phyloP scores from a whole-genome alignment of 1,140 invertebrate genomes.

The Drosophila rhopaloa region DNA sequence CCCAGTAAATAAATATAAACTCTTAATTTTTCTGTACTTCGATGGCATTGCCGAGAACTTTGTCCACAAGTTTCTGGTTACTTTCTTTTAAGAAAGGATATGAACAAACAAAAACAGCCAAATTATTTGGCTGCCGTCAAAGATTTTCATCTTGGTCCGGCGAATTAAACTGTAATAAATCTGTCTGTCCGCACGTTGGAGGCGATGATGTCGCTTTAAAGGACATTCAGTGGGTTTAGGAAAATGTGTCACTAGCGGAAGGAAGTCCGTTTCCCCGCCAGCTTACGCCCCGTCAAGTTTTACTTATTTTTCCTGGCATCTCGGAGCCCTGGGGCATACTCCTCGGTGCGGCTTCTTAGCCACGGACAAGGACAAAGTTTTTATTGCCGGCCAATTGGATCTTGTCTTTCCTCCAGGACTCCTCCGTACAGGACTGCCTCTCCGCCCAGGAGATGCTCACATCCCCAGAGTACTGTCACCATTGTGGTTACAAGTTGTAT shows the following conservation, averaged over 20 bases:
- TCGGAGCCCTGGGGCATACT: constrained; percentile 13
- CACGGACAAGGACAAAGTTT: constrained; percentile 59
- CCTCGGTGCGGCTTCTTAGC: constrained; percentile 22
- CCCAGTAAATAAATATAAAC: constrained; percentile 72
- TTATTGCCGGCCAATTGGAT: constrained; percentile 77
- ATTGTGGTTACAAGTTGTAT: constrained; percentile 52
- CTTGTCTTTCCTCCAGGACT: constrained; percentile 40
- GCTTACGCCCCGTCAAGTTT: constrained; percentile 23
- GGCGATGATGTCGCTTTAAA: constrained; percentile 50
- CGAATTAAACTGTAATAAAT: constrained; percentile 79
- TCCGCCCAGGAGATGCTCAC: neutral
- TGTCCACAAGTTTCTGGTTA: constrained; percentile 28
- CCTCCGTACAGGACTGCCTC: neutral
- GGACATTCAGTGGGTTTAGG: constrained; percentile 36
- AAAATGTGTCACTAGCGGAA: constrained; percentile 46
- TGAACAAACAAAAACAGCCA: constrained; percentile 30
- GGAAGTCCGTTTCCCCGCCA: constrained; percentile 17
- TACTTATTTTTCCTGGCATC: constrained; percentile 42
- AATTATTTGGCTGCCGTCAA: constrained; percentile 35
- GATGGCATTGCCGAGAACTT: constrained; percentile 33
- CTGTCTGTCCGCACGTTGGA: constrained; percentile 46
- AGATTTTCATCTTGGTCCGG: constrained; percentile 33
- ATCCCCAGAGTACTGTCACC: constrained; percentile 43
- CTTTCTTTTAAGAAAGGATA: constrained; percentile 26
- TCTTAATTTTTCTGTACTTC: constrained; percentile 67